Evolutionary conservation across 2,888 invertebrate genomes (phyloP).

Genomic region (Poecilobothrus nobilitatus): DNA sequence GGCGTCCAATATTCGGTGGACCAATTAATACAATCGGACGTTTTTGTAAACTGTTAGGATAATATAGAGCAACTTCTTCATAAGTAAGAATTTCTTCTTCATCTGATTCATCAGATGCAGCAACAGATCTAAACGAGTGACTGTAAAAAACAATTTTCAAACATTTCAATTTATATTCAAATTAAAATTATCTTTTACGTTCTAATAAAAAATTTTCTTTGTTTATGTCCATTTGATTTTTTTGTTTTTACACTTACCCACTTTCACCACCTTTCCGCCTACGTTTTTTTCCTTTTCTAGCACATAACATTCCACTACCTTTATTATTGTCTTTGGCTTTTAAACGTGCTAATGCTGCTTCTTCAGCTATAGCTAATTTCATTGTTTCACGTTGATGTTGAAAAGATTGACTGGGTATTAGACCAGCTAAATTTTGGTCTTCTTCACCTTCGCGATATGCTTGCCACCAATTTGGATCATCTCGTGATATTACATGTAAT

Average conservation of each 20-base stretch:
- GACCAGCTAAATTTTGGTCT: constrained; percentile 84
- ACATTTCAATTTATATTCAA: constrained; percentile 49
- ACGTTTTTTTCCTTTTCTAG: constrained; percentile 81
- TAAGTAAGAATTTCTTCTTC: constrained; percentile 93
- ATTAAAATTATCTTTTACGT: constrained; percentile 52
- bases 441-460: constrained; percentile 94
- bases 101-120: constrained; percentile 74
- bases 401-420: constrained; percentile 90
- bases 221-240: too few species aligned
- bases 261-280: constrained; percentile 86
- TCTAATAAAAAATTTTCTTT: too few species aligned
- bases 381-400: constrained; percentile 79
- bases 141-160: constrained; percentile 62
- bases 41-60: constrained; percentile 91
- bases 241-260: constrained; percentile 37
- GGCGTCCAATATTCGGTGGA: constrained; percentile 94
- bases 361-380: constrained; percentile 65
- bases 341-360: constrained; percentile 53
- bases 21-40: constrained; percentile 95
- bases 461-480: constrained; percentile 95
- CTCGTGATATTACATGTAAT: constrained; percentile 84
- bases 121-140: constrained; percentile 72
- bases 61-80: constrained; percentile 93
- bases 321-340: constrained; percentile 48
- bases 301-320: constrained; percentile 73